These are phyloP conservation scores for Thunnus albacares DNA, from an alignment of 2,797 vertebrate species.

Conservation along the genomic window DNA sequence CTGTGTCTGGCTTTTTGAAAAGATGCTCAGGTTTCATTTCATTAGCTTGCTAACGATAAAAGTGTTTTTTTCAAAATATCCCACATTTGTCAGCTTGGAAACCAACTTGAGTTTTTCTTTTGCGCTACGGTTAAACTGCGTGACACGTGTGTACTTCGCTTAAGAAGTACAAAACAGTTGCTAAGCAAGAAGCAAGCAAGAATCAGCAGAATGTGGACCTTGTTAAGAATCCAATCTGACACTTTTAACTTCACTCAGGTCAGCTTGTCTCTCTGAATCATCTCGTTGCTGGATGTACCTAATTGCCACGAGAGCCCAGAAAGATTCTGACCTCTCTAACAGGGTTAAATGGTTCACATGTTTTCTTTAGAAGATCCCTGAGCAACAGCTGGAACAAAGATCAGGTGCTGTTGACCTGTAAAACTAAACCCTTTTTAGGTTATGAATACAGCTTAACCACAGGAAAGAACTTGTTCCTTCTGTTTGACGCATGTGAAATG, in stretches of 20 bases:
- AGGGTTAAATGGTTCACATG: slow-evolving; percentile 72
- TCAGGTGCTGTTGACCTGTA: slow-evolving; percentile 68
- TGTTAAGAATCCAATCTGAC: slow-evolving; percentile 63
- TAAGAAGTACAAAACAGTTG: slow-evolving; percentile 38
- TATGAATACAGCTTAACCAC: slow-evolving; percentile 50
- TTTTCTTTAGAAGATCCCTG: slow-evolving; percentile 58
- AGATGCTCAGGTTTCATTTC: slow-evolving; percentile 44
- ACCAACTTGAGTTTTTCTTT: slow-evolving; percentile 1
- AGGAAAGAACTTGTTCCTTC: slow-evolving; percentile 42
- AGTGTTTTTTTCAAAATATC: slow-evolving; percentile 6
- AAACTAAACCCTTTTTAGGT: slow-evolving; percentile 52
- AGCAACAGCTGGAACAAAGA: slow-evolving; percentile 56
- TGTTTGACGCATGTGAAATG: slow-evolving; percentile 18
- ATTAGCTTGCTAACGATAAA: slow-evolving; percentile 19
- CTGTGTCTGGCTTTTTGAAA: slow-evolving; percentile 16
- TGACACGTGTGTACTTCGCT: background rate
- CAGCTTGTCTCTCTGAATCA: slow-evolving; percentile 65
- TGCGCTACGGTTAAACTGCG: slow-evolving; percentile 37
- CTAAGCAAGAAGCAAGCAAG: slow-evolving; percentile 25
- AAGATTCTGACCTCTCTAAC: slow-evolving; percentile 59
- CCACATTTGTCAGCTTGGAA: background rate
- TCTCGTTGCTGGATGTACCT: slow-evolving; percentile 45
- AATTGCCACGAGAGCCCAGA: slow-evolving; percentile 59
- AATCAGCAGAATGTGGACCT: slow-evolving; percentile 25
- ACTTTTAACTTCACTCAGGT: slow-evolving; percentile 59